phyloP scores from a whole-genome alignment of 1,140 invertebrate species.

The Megalopta genalis region DNA sequence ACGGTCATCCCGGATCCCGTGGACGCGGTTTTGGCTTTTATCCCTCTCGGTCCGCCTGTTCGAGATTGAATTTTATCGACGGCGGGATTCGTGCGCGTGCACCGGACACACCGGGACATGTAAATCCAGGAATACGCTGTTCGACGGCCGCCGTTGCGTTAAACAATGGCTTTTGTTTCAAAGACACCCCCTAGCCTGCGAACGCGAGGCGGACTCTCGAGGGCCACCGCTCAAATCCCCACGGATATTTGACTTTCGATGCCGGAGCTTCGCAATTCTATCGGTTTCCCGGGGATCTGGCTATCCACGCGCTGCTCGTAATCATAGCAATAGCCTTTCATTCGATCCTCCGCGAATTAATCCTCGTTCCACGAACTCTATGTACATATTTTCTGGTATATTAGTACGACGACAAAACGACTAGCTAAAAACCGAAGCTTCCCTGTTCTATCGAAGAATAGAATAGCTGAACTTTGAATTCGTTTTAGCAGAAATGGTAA shows the following conservation, averaged over 20 bases:
- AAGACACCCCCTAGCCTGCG: not conserved
- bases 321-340: too few species aligned
- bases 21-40: constrained; percentile 40
- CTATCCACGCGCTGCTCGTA: too few species aligned
- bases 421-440: too few species aligned
- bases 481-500: too few species aligned
- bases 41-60: constrained; percentile 32
- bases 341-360: too few species aligned
- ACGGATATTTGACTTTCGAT: constrained; percentile 34
- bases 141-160: constrained; percentile 53
- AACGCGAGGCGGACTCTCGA: not conserved
- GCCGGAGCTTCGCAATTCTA: not conserved
- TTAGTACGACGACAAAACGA: too few species aligned
- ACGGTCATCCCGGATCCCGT: constrained; percentile 66
- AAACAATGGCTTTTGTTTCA: constrained; percentile 65
- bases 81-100: constrained; percentile 17
- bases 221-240: constrained; percentile 19
- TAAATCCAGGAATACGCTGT: constrained; percentile 65
- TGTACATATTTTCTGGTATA: too few species aligned
- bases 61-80: constrained; percentile 63
- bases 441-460: too few species aligned
- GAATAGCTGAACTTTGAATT: too few species aligned
- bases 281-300: not conserved
- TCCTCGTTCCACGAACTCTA: too few species aligned
- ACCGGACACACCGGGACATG: constrained; percentile 41